Evolutionary conservation across 2,888 invertebrate genomes (phyloP), one percentile per base, ranked within the genome.

Genomic region (Nycteola revayana): DNA sequence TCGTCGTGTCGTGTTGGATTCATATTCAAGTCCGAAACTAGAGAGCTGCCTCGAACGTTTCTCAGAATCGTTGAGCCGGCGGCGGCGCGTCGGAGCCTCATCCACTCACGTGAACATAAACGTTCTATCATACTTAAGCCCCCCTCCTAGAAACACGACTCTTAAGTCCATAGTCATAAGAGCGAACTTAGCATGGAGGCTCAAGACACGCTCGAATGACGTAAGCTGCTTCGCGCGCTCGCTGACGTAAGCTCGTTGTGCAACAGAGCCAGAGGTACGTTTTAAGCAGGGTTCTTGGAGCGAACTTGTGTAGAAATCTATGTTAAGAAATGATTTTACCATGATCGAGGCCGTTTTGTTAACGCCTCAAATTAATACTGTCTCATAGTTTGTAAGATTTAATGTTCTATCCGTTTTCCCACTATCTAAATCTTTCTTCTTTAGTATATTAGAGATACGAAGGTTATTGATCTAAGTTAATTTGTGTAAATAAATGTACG

Each of bases 231-330:
- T 66, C 70, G 78, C 77, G 73, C 75, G 84, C 75, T 76, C 73
- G 87, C 87, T 87, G 87, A 88, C 87, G 87, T 88, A 88, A 88
- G 87, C 87, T 81, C 76, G 87, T 88, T 88, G 88, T 87, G 87
- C 87, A 88, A 87, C 83, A 76, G 64, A 82, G 83, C 82, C 73
- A 67, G 78, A 83, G 85, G 80, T 85, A 83, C 78, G 73, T 74
- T 81, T 79, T 74, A 83, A 83, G 80, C 83, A 75, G 75, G 71
- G 76, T 77, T 81, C 82, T 86, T 76, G 72, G 75, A 80, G 77
- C 77, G 75, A 75, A 75, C 75, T 80, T 74, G 73, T 82, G 81
- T 82, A 85, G 85, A 86, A 86, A 85, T 86, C 79, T 71, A 66
- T 76, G 78, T 83, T 83, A 75, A 80, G 83, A 86, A 84, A 84